Evolutionary conservation across 2,113 vertebrate species (phyloP).

Genomic region (Sinocyclocheilus grahami): DNA sequence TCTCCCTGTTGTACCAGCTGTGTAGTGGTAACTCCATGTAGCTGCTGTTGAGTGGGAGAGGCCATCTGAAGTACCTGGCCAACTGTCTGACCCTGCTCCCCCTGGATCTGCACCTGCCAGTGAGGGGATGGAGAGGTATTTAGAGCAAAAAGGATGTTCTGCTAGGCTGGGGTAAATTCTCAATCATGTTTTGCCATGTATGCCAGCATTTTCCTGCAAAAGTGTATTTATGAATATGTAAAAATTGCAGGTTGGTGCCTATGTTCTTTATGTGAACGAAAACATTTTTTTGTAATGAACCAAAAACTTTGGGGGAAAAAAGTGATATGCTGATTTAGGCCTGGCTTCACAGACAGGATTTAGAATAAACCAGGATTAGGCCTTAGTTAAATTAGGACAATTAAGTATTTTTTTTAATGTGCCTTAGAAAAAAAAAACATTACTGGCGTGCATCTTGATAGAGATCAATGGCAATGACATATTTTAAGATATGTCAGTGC

Average conservation of each 20-base stretch:
- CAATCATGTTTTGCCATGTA: neutral
- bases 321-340: neutral
- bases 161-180: neutral
- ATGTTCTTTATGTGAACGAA: no score
- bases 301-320: neutral
- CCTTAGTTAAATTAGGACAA: no score
- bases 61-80: constrained; percentile 80
- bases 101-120: constrained; percentile 90
- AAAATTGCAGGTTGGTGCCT: neutral
- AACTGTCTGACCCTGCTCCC: constrained; percentile 78
- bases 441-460: no score
- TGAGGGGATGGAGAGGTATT: neutral
- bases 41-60: constrained; percentile 83
- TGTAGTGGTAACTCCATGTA: constrained; percentile 89
- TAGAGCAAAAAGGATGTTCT: neutral
- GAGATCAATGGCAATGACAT: no score
- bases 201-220: neutral
- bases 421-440: no score
- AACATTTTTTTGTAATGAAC: no score
- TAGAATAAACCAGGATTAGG: no score
- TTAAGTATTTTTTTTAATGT: no score
- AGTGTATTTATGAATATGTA: neutral
- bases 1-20: constrained; percentile 89
- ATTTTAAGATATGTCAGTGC: no score
- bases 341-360: no score